Evolutionary conservation across 2,797 vertebrate species (phyloP).

Genomic region (Calcarius lapponicus): DNA sequence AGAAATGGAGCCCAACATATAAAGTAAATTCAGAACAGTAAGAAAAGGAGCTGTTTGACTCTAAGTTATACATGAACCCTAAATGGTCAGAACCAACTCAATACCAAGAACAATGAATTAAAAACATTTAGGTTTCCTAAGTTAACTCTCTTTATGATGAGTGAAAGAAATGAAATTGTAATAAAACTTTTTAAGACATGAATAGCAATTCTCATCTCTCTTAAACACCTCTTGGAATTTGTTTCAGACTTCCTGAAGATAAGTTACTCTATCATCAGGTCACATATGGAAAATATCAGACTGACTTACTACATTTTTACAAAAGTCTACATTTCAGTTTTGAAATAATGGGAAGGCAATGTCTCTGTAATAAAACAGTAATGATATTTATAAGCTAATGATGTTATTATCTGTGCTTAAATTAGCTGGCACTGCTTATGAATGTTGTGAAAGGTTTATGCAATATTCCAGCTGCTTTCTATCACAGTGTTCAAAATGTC

Average conservation of each 20-base stretch:
- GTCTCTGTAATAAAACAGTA: not conserved
- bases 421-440: not conserved
- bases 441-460: not conserved
- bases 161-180: not conserved
- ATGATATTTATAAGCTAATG: not conserved
- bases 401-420: not conserved
- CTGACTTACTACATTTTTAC: not conserved
- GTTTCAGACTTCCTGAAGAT: slow-evolving; percentile 29
- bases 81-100: not conserved
- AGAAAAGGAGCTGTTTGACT: not conserved
- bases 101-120: not conserved
- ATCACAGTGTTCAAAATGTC: not conserved
- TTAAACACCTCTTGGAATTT: slow-evolving; percentile 13
- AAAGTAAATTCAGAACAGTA: not conserved
- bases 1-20: not conserved
- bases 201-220: not conserved
- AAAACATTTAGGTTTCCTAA: not conserved
- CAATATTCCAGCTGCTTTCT: slow-evolving; percentile 13
- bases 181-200: not conserved
- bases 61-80: not conserved
- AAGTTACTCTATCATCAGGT: not conserved
- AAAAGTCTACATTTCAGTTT: not conserved
- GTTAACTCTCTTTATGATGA: not conserved
- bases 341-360: not conserved
- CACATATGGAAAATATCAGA: slow-evolving; percentile 54